These are phyloP conservation scores for Micromys minutus DNA, from an alignment of 2,113 vertebrate species.

Conservation along the genomic window DNA sequence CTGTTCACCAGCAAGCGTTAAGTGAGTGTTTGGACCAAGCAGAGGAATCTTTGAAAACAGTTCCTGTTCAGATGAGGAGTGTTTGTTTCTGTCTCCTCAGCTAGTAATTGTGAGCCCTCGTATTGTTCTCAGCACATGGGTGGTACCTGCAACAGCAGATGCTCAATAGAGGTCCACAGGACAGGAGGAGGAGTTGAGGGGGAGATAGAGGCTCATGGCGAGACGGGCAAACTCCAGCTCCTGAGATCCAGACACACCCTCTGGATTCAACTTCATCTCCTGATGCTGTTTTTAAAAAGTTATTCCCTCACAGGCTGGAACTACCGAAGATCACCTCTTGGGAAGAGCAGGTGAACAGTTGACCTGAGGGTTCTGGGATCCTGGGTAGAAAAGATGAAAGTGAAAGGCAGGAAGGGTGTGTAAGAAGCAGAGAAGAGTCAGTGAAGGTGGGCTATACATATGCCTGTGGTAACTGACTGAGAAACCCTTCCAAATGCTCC, in stretches of 20 bases:
- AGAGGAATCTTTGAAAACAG: background rate
- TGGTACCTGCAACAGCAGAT: background rate
- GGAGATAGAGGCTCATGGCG: background rate
- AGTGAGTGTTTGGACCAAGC: background rate
- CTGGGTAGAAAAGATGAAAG: background rate
- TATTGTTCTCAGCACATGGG: background rate
- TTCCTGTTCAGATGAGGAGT: background rate
- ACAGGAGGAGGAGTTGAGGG: background rate
- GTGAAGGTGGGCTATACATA: background rate
- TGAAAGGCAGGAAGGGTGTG: no score
- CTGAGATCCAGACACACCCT: constrained; percentile 15
- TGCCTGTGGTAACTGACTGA: background rate
- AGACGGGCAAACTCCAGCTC: background rate
- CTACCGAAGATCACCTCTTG: constrained; percentile 5
- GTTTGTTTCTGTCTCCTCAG: background rate
- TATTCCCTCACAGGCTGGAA: background rate
- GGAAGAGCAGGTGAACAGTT: background rate
- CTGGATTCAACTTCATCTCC: background rate
- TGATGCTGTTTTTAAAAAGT: background rate
- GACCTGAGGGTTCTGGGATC: background rate
- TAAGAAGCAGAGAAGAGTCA: background rate
- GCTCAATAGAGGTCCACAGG: background rate
- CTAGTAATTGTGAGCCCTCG: background rate
- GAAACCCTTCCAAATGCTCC: background rate
- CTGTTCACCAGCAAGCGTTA: background rate